Base-by-base conservation (phyloP, 2,888 invertebrate species). In the Eubasilissa splendida region DNA sequence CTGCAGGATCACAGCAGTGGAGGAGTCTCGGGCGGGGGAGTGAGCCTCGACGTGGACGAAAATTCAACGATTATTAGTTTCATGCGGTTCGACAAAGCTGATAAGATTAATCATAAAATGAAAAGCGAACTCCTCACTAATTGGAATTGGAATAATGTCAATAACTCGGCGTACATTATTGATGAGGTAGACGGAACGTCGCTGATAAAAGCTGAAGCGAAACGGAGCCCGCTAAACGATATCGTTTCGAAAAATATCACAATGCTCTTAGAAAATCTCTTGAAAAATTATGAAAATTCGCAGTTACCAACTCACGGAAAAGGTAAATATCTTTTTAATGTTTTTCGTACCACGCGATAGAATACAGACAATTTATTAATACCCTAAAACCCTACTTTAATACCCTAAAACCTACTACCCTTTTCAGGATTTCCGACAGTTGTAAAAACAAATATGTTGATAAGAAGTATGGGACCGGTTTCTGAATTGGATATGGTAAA, bases 381-480 rank as follows among this genome's bases (percentile, higher is more conserved):
- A 22, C 31, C 22, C 22, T 31, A 65, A 22, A 10, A 22, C 22
- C 10, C 3, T 42, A 71, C 14, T 33, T 14, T 22, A 10, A 65
- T 1, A 22, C 31, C 22, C 22, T 31, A 65, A 22, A 10, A 22
- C 14, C 9, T 63, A 31, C 33, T 22, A 14, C 79, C 42, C 42
- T 84, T 89, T 90, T 65, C 88, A 96, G 96, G 96, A 63, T 91
- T 93, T 81, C 96, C 97, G 0, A 97, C 97, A 0, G 92, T 96
- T 14, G 95, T 97, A 22, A 93, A 94, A 86, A 96, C 97, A 0
- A 97, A 97, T 87, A 96, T 97, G 86, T 88, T 97, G 76, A 97
- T 97, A 85, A 91, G 96, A 85, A 96, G 96, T 86, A 97, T 97
- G 96, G 97, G 97, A 0, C 97, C 97, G 0, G 94, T 97, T 4